phyloP scores from a whole-genome alignment of 2,888 invertebrate species.

The Scrobipalpa costella region DNA sequence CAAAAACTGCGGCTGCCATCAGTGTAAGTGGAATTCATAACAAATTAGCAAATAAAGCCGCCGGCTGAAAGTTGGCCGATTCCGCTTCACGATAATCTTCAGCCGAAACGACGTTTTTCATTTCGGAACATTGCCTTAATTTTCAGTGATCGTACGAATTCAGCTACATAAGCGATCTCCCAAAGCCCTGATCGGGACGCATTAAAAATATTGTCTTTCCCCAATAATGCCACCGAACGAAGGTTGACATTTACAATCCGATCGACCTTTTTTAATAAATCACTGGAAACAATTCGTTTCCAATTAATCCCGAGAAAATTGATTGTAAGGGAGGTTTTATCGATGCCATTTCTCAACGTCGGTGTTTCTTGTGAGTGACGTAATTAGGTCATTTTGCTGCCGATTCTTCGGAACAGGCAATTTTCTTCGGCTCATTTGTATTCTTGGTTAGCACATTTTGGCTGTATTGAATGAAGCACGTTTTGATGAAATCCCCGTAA shows the following conservation, averaged over 20 bases:
- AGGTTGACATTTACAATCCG: conserved; percentile 21
- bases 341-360: conserved; percentile 42
- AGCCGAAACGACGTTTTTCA: conserved; percentile 38
- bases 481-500: conserved; percentile 4
- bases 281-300: conserved; percentile 38
- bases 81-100: conserved; percentile 43
- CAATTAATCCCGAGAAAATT: conserved; percentile 45
- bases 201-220: conserved; percentile 19
- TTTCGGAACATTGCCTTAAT: conserved; percentile 38
- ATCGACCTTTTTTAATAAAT: conserved; percentile 36
- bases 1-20: conserved; percentile 33
- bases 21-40: conserved; percentile 43
- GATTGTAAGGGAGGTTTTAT: conserved; percentile 41
- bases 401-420: conserved; percentile 13
- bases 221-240: conserved; percentile 16
- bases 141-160: conserved; percentile 31
- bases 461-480: neutral
- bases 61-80: conserved; percentile 42
- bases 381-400: conserved; percentile 36
- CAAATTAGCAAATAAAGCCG: conserved; percentile 46
- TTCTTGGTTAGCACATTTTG: neutral
- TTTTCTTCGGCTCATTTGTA: conserved; percentile 24
- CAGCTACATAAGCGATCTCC: conserved; percentile 8
- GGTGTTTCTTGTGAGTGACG: conserved; percentile 33
- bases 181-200: conserved; percentile 11